Base-by-base conservation (phyloP, 2,113 vertebrate species). In the Mungos mungo region DNA sequence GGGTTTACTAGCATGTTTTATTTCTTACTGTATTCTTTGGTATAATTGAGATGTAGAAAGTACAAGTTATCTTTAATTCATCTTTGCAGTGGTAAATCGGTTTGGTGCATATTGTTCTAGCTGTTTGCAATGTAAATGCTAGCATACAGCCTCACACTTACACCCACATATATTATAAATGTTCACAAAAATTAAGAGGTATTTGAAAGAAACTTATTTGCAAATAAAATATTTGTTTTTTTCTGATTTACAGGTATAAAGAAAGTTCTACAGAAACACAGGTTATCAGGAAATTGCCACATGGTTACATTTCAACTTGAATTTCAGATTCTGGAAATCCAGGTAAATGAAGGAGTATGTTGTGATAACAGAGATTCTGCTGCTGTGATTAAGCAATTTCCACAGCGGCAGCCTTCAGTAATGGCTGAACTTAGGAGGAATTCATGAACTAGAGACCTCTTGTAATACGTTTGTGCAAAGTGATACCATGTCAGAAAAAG, bases 301-400 rank as follows among this genome's bases (percentile, higher is more conserved):
- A 98, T 98, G 7, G 18, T 99, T 85, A 66, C 93, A 74, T 99
- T 99, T 98, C 98, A 99, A 21, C 72, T 99, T 88, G 99, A 99
- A 98, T 99, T 99, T 97, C 98, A 99, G 80, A 96, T 99, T 71
- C 98, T 99, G 69, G 99, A 99, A 97, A 96, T 97, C 68, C 98
- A 98, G 99, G 99, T 99, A 99, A 99, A 85, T 93, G 80, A 76
- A 87, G 60, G 65, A 63, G 4, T 57, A 25, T 96, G 3, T 65
- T 79, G 19, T 91, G 38, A n/a, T 83, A 87, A 89, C 21, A 88
- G 25, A 87, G 79, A 54, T 92, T 45, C 66, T 93, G 35, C 69
- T 82, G 45, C n/a, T 95, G 7, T 77, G 27, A 89, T 76, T 81
- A 93, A 93, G 38, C 47, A 88, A 23, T 74, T 60, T 10, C 21